phyloP scores from a whole-genome alignment of 2,797 vertebrate species.

The Rhabdophis nuchalis region DNA sequence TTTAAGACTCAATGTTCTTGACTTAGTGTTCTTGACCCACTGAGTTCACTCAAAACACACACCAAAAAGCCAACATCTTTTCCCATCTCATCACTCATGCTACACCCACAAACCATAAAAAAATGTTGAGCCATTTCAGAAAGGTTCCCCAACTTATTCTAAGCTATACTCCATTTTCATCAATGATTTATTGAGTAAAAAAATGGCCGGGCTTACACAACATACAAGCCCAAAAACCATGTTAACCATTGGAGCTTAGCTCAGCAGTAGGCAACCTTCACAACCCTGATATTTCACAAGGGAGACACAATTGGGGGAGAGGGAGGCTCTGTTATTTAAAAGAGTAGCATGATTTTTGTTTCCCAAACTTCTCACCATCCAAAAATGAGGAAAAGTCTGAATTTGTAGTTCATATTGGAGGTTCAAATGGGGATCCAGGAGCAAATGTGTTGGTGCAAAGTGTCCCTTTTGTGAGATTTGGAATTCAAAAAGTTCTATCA shows the following conservation, averaged over 20 bases:
- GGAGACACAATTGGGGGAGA: neutral
- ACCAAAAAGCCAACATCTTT: neutral
- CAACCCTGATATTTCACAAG: neutral
- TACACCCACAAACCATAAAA: neutral
- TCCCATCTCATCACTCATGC: neutral
- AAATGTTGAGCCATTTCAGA: neutral
- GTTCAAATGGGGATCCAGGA: neutral
- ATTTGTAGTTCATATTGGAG: neutral
- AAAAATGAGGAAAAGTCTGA: neutral
- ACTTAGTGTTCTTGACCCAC: neutral
- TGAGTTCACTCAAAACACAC: neutral
- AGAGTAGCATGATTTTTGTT: neutral
- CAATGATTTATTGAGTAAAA: neutral
- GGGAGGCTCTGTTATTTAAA: neutral
- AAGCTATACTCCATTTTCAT: neutral
- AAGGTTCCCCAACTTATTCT: neutral
- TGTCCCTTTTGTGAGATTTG: neutral
- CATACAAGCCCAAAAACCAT: neutral
- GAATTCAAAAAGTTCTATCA: neutral
- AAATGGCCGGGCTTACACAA: neutral
- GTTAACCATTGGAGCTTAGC: neutral
- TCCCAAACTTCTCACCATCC: neutral
- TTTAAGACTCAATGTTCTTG: neutral
- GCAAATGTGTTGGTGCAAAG: neutral
- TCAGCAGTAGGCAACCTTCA: neutral